These are phyloP conservation scores for Nomada hirtipes DNA, from an alignment of 2,888 invertebrate species.

Conservation along the genomic window DNA sequence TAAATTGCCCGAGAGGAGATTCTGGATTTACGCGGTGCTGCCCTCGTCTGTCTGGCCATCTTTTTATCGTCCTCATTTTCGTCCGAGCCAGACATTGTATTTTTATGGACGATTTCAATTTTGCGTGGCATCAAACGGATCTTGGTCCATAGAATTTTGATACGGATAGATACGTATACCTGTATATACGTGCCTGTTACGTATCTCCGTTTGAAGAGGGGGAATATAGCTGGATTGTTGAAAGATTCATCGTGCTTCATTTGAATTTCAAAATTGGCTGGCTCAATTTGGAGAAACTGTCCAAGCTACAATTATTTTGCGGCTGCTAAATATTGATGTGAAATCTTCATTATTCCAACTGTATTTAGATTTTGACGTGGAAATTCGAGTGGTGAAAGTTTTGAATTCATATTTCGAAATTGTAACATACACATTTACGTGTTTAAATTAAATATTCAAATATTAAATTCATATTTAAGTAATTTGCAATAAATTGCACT, in stretches of 20 bases:
- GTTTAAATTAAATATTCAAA: not conserved
- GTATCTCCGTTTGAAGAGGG: too few species aligned
- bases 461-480: too few species aligned
- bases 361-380: too few species aligned
- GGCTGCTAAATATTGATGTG: too few species aligned
- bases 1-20: constrained; percentile 65
- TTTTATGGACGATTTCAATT: constrained; percentile 5
- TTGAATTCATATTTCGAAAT: not conserved
- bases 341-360: too few species aligned
- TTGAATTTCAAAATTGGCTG: not conserved
- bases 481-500: too few species aligned
- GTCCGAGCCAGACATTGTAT: constrained; percentile 3
- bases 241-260: too few species aligned
- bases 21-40: constrained; percentile 61
- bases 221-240: too few species aligned
- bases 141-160: not conserved
- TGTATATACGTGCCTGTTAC: too few species aligned
- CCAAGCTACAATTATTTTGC: not conserved
- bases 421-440: not conserved
- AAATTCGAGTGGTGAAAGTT: not conserved
- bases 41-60: constrained; percentile 22
- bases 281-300: not conserved
- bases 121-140: not conserved
- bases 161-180: not conserved
- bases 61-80: constrained; percentile 33